Evolutionary conservation across 2,888 invertebrate species (phyloP).

Genomic region (Aproaerema taeniolella): DNA sequence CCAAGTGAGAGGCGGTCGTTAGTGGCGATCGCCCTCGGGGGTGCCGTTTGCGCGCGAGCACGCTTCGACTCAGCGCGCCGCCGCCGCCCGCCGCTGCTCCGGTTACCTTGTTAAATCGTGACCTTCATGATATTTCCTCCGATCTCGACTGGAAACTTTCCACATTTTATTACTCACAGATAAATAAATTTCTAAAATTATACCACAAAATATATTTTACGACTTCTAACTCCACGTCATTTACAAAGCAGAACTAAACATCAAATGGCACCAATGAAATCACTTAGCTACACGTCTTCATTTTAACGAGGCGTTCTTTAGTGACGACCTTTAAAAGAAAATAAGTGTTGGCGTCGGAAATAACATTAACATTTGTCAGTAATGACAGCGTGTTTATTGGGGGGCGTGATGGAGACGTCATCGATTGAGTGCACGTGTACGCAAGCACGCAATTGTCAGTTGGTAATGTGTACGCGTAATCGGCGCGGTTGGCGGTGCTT

Average conservation of each 20-base stretch:
- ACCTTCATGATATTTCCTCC: slow-evolving; percentile 8
- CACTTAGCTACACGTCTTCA: background rate
- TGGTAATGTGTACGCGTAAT: slow-evolving; percentile 45
- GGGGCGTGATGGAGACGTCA: slow-evolving; percentile 9
- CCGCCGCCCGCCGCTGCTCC: slow-evolving; percentile 29
- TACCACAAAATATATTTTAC: no score
- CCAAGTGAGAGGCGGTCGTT: slow-evolving; percentile 36
- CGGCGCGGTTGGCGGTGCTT: slow-evolving; percentile 43
- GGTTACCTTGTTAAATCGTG: slow-evolving; percentile 38
- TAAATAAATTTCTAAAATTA: no score
- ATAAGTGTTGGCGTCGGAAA: slow-evolving; percentile 4
- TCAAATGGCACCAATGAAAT: no score
- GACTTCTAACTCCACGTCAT: no score
- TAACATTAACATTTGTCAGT: slow-evolving; percentile 14
- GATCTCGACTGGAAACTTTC: no score
- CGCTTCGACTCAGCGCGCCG: slow-evolving; percentile 22
- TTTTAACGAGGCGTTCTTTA: background rate
- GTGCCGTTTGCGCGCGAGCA: slow-evolving; percentile 35
- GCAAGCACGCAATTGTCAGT: slow-evolving; percentile 35
- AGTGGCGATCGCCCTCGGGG: slow-evolving; percentile 41
- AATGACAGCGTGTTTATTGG: slow-evolving; percentile 12
- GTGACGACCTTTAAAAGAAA: slow-evolving; percentile 6
- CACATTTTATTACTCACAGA: no score
- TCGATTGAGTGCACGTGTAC: slow-evolving; percentile 33
- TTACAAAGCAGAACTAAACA: no score